Evolutionary conservation across 2,888 invertebrate species (phyloP).

Genomic region (Rugalucina vietnamica): DNA sequence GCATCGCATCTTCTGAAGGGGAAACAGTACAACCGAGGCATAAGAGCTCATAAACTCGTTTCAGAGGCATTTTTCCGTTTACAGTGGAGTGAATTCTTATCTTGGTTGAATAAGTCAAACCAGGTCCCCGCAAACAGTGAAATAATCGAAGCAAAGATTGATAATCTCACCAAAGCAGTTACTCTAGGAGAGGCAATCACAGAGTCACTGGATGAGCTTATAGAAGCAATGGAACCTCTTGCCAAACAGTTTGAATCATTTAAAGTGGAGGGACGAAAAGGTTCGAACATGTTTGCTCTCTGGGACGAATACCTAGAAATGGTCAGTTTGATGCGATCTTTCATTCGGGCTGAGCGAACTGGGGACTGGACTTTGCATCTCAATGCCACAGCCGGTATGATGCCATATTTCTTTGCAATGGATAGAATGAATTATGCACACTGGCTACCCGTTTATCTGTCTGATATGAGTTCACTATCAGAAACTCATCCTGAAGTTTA

Average conservation of each 20-base stretch:
- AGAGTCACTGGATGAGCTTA: background rate
- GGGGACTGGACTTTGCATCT: background rate
- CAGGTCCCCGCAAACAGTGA: background rate
- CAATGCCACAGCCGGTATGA: background rate
- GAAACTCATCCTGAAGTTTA: background rate
- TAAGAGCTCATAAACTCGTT: conserved; percentile 5
- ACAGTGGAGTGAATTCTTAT: background rate
- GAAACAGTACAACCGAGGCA: conserved; percentile 10
- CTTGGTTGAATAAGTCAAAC: background rate
- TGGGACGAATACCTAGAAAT: background rate
- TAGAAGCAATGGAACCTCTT: background rate
- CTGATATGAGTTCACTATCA: background rate
- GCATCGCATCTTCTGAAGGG: background rate
- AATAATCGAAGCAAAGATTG: background rate
- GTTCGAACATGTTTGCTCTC: background rate
- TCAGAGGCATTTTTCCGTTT: background rate
- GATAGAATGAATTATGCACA: conserved; percentile 1
- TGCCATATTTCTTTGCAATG: background rate
- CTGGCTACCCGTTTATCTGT: background rate
- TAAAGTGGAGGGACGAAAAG: background rate
- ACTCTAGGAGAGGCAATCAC: background rate
- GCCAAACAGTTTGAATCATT: background rate
- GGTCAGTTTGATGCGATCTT: background rate
- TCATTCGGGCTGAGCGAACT: background rate
- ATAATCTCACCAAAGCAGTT: background rate